Base-by-base conservation (phyloP, 2,797 vertebrate species). In the Todus mexicanus region DNA sequence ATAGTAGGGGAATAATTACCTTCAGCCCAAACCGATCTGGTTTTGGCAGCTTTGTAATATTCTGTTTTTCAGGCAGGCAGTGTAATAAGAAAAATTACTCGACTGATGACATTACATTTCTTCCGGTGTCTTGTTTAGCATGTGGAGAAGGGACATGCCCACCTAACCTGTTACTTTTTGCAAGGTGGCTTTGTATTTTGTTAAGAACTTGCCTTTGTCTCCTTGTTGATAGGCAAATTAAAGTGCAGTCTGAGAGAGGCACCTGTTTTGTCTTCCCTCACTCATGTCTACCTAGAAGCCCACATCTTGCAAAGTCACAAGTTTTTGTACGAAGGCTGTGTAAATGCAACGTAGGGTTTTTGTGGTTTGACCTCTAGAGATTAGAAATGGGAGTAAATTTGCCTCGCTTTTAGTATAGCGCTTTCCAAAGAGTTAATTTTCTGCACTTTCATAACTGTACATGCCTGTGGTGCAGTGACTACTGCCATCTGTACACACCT, bases 21-120 rank as follows among this genome's bases (percentile, higher is more conserved):
- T 92, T 77, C 83, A 89, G 48, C 53, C 71, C 72, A 86, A 88
- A 45, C 45, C 45, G 42, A 8, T 51, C 26, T 65, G 29, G 20
- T 80, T 96, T 96, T 71, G 65, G 61, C 73, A 93, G 43, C 37
- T 93, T 69, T 75, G 29, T 80, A 72, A 79, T 74, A 77, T 25
- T 92, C 43, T 69, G 29, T 82, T 93, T 94, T 80, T 75, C 53
- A 74, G 45, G 54, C 48, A 83, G 65, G 42, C 47, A 75, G 33
- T 3, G 11, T 60, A 66, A 73, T 87, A 75, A 79, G 69, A 69
- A 85, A 92, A 85, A 4, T 43, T 71, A 17, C 66, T 83, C 64
- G 72, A 66, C 59, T 85, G 69, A 83, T 69, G 26, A 29, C 70
- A 42, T 78, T 70, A 29, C 35, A 11, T 87, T 89, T 72, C 75